Base-by-base conservation (phyloP, 2,797 vertebrate genomes). In the Numenius phaeopus region DNA sequence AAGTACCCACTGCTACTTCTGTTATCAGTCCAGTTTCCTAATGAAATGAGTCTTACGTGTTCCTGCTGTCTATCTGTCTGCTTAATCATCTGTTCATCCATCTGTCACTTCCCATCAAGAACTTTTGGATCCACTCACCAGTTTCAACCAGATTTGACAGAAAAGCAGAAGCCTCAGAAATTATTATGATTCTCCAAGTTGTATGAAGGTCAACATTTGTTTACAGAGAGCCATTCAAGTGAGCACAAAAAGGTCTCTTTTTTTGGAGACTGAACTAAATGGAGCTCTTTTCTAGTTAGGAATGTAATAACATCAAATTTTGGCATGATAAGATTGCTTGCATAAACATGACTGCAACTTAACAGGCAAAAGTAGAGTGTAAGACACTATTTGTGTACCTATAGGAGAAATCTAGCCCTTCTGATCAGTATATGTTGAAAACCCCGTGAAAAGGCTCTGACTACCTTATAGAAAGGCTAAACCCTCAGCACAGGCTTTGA, bases 11-110 rank as follows among this genome's bases (percentile, higher is more conserved):
- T 65, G 37, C 52, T 89, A 57, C 52, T 80, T 92, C 40, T 87
- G 57, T 67, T 95, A 94, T 85, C 83, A 89, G 78, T 80, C 75
- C 81, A 90, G 50, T 87, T 96, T 62, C 32, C 82, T 94, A 77
- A 83, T 92, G 64, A 93, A 87, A 94, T 85, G 34, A 78, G 21
- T 92, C 87, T 92, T 94, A 54, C 24, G 14, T 81, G 65, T 83
- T 94, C 55, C 89, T 91, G 75, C 49, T 89, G 55, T 91, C 67
- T 92, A 52, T 89, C 64, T 94, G 64, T 76, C 81, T 91, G 75
- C 75, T 82, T 92, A 80, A 83, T 94, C 87, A 71, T 94, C 89
- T 95, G 78, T 59, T 95, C 65, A 91, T 77, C 87, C 89, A 90
- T 93, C 85, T 95, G 78, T 77, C 71, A 66, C 29, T 85, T 92